phyloP scores from a whole-genome alignment of 1,140 invertebrate genomes.

The Theocolax elegans region DNA sequence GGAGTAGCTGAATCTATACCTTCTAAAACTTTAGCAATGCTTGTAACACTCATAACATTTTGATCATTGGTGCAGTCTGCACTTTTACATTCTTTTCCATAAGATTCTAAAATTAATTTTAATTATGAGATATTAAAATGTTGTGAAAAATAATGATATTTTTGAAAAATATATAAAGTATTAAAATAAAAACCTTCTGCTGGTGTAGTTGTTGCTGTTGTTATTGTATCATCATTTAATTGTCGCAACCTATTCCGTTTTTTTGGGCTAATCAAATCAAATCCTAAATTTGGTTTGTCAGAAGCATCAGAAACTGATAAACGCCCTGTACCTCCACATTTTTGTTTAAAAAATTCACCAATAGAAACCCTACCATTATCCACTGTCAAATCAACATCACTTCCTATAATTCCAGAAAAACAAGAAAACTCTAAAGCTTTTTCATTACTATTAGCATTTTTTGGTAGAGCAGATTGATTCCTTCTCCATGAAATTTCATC shows the following conservation, averaged over 20 bases:
- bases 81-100: conserved; percentile 28
- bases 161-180: too few species aligned
- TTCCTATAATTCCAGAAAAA: conserved; percentile 61
- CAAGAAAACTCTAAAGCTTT: conserved; percentile 55
- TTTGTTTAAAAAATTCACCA: conserved; percentile 57
- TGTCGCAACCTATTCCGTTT: conserved; percentile 44
- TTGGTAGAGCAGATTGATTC: conserved; percentile 43
- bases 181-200: conserved; percentile 48
- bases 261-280: conserved; percentile 51
- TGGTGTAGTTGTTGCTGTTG: conserved; percentile 41
- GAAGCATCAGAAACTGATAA: conserved; percentile 39
- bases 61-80: conserved; percentile 45
- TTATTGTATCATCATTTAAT: conserved; percentile 51
- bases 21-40: conserved; percentile 57
- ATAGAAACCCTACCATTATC: conserved; percentile 56
- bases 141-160: not conserved
- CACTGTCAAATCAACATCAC: conserved; percentile 54
- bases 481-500: conserved; percentile 57
- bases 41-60: conserved; percentile 59
- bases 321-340: conserved; percentile 52
- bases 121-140: not conserved
- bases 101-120: conserved; percentile 22
- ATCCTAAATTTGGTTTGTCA: conserved; percentile 54
- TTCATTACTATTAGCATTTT: conserved; percentile 27
- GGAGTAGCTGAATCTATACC: conserved; percentile 53